phyloP scores from a whole-genome alignment of 1,140 invertebrate genomes.

The Cyclina sinensis region DNA sequence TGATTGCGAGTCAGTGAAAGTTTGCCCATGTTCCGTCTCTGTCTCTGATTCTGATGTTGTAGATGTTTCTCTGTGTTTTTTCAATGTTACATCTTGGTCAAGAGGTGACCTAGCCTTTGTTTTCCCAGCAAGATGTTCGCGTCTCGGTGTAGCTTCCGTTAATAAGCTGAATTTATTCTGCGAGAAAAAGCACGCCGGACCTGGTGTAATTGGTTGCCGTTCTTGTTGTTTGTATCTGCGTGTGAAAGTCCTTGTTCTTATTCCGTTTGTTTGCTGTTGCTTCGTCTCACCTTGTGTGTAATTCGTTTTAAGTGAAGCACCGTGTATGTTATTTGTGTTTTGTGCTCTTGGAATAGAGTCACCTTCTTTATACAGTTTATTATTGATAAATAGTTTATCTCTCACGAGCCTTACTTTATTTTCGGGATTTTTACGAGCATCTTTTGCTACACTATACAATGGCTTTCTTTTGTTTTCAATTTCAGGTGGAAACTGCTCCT shows the following conservation, averaged over 20 bases:
- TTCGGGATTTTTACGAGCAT: neutral
- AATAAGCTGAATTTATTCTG: neutral
- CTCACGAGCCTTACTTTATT: conserved; percentile 42
- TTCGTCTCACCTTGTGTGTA: neutral
- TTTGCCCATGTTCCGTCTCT: no score
- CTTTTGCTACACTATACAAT: conserved; percentile 2
- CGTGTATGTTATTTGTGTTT: no score
- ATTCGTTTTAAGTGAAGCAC: neutral
- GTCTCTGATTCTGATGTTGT: no score
- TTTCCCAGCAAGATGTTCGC: neutral
- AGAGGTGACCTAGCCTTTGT: conserved; percentile 6
- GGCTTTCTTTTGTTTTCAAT: conserved; percentile 20
- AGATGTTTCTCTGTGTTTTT: no score
- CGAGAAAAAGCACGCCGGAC: neutral
- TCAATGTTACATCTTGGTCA: neutral
- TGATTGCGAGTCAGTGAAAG: neutral
- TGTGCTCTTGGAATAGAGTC: neutral
- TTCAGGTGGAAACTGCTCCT: conserved; percentile 37
- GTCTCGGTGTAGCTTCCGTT: neutral
- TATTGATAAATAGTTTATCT: conserved; percentile 43
- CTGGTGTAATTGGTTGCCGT: neutral
- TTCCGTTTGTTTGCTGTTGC: neutral
- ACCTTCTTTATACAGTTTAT: neutral
- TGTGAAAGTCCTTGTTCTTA: no score
- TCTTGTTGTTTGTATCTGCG: neutral